These are phyloP conservation scores for Noctilio leporinus DNA, from an alignment of 2,113 vertebrate genomes.

Conservation along the genomic window DNA sequence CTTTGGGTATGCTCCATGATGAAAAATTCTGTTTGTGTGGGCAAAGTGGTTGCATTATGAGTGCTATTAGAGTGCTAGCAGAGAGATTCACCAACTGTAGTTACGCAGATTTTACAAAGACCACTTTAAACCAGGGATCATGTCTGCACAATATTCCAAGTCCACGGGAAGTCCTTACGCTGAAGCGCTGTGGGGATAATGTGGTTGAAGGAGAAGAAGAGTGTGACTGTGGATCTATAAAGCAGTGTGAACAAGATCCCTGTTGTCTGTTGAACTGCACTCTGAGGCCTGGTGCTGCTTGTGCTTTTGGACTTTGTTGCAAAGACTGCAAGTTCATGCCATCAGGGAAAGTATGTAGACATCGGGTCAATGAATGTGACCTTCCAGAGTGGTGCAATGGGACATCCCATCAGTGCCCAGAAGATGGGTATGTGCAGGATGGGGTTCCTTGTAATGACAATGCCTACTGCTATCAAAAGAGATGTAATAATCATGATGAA, in stretches of 20 bases:
- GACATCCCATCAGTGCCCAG: conserved; percentile 62
- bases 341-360: conserved; percentile 43
- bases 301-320: conserved; percentile 65
- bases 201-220: conserved; percentile 47
- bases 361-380: conserved; percentile 54
- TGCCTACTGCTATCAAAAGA: conserved; percentile 52
- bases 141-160: conserved; percentile 33
- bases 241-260: conserved; percentile 45
- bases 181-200: conserved; percentile 50
- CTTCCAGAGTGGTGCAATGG: conserved; percentile 66
- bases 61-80: neutral
- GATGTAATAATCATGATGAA: conserved; percentile 33
- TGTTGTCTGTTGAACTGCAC: conserved; percentile 56
- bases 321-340: conserved; percentile 46
- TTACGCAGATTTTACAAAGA: conserved; percentile 12
- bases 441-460: conserved; percentile 27
- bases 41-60: conserved; percentile 54
- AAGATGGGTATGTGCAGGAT: conserved; percentile 55
- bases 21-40: conserved; percentile 42
- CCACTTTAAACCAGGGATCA: conserved; percentile 14
- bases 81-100: conserved; percentile 50
- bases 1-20: conserved; percentile 64
- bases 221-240: conserved; percentile 54
- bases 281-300: conserved; percentile 23
- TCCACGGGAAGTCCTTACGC: neutral